Evolutionary conservation across 64 coral and sea anemone genomes (phyloP).

Genomic region (Montipora capricornis): DNA sequence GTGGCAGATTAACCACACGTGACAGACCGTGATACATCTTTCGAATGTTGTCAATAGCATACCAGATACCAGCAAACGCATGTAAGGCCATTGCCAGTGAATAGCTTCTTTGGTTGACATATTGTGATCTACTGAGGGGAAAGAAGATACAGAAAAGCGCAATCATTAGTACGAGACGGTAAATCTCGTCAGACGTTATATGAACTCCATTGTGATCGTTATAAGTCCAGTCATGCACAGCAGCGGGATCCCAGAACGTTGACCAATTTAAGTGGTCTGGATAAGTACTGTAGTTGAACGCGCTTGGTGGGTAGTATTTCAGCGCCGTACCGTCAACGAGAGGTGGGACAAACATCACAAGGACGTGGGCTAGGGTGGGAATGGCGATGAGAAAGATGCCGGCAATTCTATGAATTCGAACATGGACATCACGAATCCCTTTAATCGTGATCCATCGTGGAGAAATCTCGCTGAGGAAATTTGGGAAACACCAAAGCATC

Average conservation of each 20-base stretch:
- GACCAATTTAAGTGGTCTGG: slow-evolving; percentile 75
- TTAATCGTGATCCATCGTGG: slow-evolving; percentile 44
- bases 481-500: slow-evolving; percentile 73
- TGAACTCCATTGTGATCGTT: slow-evolving; percentile 73
- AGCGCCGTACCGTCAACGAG: slow-evolving; percentile 68
- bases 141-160: slow-evolving; percentile 68
- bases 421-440: slow-evolving; percentile 66
- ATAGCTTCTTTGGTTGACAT: slow-evolving; percentile 70
- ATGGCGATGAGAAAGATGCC: slow-evolving; percentile 82
- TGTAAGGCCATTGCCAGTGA: slow-evolving; percentile 70
- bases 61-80: slow-evolving; percentile 67
- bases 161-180: slow-evolving; percentile 67
- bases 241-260: slow-evolving; percentile 76
- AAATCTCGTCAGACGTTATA: slow-evolving; percentile 77
- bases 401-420: slow-evolving; percentile 52
- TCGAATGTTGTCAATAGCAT: slow-evolving; percentile 73
- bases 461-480: slow-evolving; percentile 55
- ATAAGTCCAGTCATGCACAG: slow-evolving; percentile 68
- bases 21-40: not conserved
- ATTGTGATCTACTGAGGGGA: slow-evolving; percentile 67
- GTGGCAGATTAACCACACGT: no score
- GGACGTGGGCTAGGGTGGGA: slow-evolving; percentile 72
- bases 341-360: slow-evolving; percentile 77
- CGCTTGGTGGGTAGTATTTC: slow-evolving; percentile 63
- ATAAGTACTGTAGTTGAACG: slow-evolving; percentile 65